phyloP scores from a whole-genome alignment of 2,797 vertebrate species.

The Netta rufina region DNA sequence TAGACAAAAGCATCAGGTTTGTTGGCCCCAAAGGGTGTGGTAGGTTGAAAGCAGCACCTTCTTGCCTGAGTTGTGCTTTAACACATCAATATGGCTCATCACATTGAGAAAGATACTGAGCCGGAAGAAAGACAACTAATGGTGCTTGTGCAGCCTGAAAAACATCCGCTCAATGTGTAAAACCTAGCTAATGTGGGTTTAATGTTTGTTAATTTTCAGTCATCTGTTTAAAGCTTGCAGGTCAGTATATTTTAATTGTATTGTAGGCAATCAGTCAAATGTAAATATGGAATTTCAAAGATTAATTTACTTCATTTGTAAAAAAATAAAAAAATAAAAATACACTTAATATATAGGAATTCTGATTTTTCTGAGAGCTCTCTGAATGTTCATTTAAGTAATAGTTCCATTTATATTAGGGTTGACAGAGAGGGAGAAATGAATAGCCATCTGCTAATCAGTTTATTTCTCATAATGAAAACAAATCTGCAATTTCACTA shows the following conservation, averaged over 20 bases:
- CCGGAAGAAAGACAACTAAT: not conserved
- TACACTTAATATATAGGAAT: constrained; percentile 17
- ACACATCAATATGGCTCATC: not conserved
- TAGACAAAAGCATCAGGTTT: not conserved
- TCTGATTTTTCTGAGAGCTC: constrained; percentile 11
- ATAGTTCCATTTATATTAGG: constrained; percentile 57
- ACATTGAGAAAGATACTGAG: not conserved
- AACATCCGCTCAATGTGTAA: not conserved
- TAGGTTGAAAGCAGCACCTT: not conserved
- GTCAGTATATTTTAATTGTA: constrained; percentile 52
- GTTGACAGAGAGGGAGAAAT: constrained; percentile 32
- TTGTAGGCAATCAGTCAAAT: not conserved
- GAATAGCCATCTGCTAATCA: constrained; percentile 67
- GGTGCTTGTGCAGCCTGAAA: not conserved
- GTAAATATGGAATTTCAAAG: constrained; percentile 15
- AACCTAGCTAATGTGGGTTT: not conserved
- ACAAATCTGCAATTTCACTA: constrained; percentile 33
- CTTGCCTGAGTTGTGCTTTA: not conserved
- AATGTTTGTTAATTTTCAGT: constrained; percentile 31
- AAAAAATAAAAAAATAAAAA: not conserved
- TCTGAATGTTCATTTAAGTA: constrained; percentile 47
- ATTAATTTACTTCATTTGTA: constrained; percentile 43
- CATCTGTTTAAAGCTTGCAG: constrained; percentile 13
- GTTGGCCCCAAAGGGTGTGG: not conserved
- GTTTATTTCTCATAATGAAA: constrained; percentile 67